Evolutionary conservation across 2,888 invertebrate genomes (phyloP).

Genomic region (Cephus rjabovi): DNA sequence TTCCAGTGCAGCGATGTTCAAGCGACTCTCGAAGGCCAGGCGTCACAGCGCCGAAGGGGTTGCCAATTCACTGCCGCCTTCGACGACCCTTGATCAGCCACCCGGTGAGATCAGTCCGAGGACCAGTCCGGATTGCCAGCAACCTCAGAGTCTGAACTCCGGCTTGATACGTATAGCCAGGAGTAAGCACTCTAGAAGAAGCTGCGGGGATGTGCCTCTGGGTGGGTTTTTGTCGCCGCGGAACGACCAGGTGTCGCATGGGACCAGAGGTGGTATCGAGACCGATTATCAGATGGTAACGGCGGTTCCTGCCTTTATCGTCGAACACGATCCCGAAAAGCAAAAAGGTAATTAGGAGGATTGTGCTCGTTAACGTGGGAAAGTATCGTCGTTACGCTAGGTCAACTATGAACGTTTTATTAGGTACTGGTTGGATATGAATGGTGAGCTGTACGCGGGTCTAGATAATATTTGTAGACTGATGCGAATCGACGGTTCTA

Average conservation of each 20-base stretch:
- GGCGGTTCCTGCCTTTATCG: conserved; percentile 81
- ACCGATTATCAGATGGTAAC: conserved; percentile 80
- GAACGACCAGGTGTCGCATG: conserved; percentile 36
- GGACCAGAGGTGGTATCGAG: conserved; percentile 36
- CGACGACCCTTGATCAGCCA: conserved; percentile 45
- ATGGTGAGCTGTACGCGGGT: not conserved
- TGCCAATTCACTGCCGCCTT: conserved; percentile 61
- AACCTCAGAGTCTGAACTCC: conserved; percentile 40
- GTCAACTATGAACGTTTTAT: not conserved
- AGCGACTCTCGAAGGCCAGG: conserved; percentile 76
- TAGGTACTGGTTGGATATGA: not conserved
- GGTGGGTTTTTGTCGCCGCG: conserved; percentile 20
- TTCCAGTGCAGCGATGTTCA: conserved; percentile 59
- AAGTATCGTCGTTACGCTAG: not conserved
- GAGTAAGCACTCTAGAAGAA: conserved; percentile 58
- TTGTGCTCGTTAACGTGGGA: not conserved
- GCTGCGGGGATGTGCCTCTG: conserved; percentile 30
- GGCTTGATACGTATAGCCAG: conserved; percentile 52
- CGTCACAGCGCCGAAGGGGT: conserved; percentile 75
- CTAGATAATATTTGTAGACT: not conserved
- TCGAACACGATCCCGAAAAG: conserved; percentile 75
- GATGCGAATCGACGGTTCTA: not conserved
- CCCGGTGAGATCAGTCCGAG: conserved; percentile 36
- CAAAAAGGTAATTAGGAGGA: conserved; percentile 67
- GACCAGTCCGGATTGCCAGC: conserved; percentile 25